Conservation (phyloP, 2,113 vertebrate species). For the Notiomystis cincta region DNA sequence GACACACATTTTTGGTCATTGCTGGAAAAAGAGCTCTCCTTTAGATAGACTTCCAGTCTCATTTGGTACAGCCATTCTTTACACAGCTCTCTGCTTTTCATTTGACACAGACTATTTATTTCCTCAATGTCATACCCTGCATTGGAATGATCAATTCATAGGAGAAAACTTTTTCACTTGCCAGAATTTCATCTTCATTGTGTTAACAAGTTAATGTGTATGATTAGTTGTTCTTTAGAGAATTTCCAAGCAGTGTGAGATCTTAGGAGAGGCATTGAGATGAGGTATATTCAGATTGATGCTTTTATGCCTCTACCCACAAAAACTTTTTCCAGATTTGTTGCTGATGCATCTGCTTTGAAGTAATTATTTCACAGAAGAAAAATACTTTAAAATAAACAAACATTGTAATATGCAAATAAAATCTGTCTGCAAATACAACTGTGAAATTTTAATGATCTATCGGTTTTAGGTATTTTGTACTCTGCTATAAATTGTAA, state of each 20-base stretch:
- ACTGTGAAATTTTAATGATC: not conserved
- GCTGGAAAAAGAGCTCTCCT: not conserved
- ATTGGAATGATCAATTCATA: not conserved
- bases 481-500: not conserved
- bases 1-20: not conserved
- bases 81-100: not conserved
- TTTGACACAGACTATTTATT: not conserved
- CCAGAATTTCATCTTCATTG: not conserved
- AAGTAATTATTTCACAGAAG: not conserved
- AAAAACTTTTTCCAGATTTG: not conserved
- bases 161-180: not conserved
- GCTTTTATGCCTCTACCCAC: not conserved
- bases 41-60: not conserved
- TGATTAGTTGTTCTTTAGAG: not conserved
- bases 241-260: not conserved
- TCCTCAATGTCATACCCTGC: not conserved
- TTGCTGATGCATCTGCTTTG: not conserved
- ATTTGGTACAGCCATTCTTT: not conserved
- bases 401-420: not conserved
- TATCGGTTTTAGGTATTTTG: not conserved
- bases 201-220: not conserved
- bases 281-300: not conserved
- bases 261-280: not conserved
- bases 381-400: not conserved
- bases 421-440: not conserved